Base-by-base conservation (phyloP, 2,113 vertebrate species). In the Phodopus roborovskii region DNA sequence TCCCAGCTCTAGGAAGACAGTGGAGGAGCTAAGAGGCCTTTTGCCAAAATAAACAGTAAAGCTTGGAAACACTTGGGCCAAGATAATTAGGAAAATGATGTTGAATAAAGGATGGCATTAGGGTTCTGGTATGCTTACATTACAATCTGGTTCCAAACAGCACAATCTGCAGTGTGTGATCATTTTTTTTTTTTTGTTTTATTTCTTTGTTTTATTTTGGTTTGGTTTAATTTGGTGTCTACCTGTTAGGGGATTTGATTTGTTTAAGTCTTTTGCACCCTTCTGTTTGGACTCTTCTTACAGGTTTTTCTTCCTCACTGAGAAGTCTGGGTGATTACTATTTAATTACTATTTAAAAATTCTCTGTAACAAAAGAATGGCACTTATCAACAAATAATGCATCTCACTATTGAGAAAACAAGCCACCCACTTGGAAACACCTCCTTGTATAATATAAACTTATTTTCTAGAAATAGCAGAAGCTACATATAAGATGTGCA, bases 11-110 rank as follows among this genome's bases (percentile, higher is more conserved):
- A 56, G 74, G 82, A 83, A 83, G 91, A 95, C 42, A 88, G 79
- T 12, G 17, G 68, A 48, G 33, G 58, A 42, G 48, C 30, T 78
- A 56, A 78, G 70, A 93, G 33, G 17, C 84, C 30, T 77, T 53
- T 1, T 79, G 97, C 95, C 97, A 95, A 94, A 92, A 86, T 88
- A 96, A 96, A 94, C 39, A 68, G 15, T 78, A 30, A 66, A 66
- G 82, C 85, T 94, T 91, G 62, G 85, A 96, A 97, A 95, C 74
- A 82, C 68, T 95, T 87, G 86, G 71, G 83, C 81, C 68, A 71
- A 95, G 85, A 74, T 84, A 91, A 96, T 96, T 92, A 96, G 95
- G 92, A 95, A 89, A 92, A 91, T 50, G 73, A 78, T 56, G 50
- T 82, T 88, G 81, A 96, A 88, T 91, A 79, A 92, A 95, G 58